Evolutionary conservation across 2,797 vertebrate genomes (phyloP), one percentile per base, ranked within the genome.

Genomic region (Enteromius afrohamiltoni): DNA sequence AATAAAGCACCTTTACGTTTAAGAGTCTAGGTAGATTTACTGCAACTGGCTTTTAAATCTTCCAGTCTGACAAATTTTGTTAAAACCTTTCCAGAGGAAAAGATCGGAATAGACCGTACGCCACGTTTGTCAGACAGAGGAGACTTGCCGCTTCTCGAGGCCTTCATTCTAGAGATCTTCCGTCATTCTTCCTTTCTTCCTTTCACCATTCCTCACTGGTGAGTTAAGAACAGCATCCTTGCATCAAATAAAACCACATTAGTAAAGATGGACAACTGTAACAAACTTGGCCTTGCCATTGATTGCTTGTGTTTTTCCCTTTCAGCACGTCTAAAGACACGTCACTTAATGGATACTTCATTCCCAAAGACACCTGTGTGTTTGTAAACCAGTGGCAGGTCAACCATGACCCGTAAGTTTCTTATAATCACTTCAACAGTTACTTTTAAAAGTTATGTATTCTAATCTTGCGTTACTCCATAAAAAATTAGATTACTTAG

Each of bases 361-460:
- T 99, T 87, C 97, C 97, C 9, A 97, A 97, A 91, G 93, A 96
- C 84, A 95, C 93, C 1, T 99, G 97, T 1, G 91, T 99, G 85
- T 97, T 99, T 85, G 88, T 99, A 89, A 99, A 98, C 92, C 98
- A 98, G 92, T 99, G 97, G 97, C 97, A 99, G 83, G 91, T 96
- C 87, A 99, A 99, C 90, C 97, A 97, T 0, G 96, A 99, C 19
- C 91, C 93, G 98, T 99, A 94, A 97, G 97, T 88, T 62, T n/a
- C 69, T 26, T 17, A 4, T 23, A 19, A 67, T 49, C 8, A 29
- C 55, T 10, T 23, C 11, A 58, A 58, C 8, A 19, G 17, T 51
- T 19, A 19, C 17, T 19, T 51, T 19, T 19, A 6, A 51, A 51
- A 51, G 17, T 19, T 19, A 51, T 51, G 49, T 2, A 17, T 51